phyloP scores from a whole-genome alignment of 2,113 vertebrate genomes.

The Cnemophilus loriae region DNA sequence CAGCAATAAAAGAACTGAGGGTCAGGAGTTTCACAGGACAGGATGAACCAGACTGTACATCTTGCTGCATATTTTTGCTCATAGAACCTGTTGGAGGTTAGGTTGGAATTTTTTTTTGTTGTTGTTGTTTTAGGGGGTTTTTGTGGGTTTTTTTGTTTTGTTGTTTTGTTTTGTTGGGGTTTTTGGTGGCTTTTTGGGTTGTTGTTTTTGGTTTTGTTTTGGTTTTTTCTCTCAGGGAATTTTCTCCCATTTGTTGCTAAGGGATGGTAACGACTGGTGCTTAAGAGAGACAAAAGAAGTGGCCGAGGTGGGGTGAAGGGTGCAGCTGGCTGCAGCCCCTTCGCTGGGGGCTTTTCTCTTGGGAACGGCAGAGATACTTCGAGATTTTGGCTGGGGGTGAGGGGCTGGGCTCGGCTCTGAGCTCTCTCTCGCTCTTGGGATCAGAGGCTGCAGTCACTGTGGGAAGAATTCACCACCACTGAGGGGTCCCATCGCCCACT shows the following conservation, averaged over 20 bases:
- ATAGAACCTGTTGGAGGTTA: not conserved
- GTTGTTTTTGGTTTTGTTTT: not conserved
- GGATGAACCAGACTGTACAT: not conserved
- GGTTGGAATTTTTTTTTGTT: no score
- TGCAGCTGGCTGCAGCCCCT: not conserved
- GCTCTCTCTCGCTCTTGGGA: not conserved
- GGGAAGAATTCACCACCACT: not conserved
- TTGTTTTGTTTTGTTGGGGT: not conserved
- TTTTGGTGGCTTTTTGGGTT: no score
- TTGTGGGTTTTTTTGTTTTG: no score
- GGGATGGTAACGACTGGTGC: rapidly evolving
- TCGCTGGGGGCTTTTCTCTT: not conserved
- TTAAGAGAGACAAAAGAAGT: not conserved
- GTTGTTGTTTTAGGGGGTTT: no score
- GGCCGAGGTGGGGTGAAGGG: no score
- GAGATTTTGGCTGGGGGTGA: not conserved
- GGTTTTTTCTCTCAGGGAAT: not conserved
- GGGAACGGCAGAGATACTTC: not conserved
- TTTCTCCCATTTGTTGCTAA: not conserved
- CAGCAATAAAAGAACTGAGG: not conserved
- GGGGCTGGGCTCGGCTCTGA: rapidly evolving
- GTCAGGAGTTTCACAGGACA: not conserved
- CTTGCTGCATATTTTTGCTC: not conserved
- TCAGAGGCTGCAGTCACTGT: rapidly evolving
- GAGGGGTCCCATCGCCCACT: rapidly evolving